Evolutionary conservation across 2,797 vertebrate genomes (phyloP).

Genomic region (Lutjanus argentimaculatus): DNA sequence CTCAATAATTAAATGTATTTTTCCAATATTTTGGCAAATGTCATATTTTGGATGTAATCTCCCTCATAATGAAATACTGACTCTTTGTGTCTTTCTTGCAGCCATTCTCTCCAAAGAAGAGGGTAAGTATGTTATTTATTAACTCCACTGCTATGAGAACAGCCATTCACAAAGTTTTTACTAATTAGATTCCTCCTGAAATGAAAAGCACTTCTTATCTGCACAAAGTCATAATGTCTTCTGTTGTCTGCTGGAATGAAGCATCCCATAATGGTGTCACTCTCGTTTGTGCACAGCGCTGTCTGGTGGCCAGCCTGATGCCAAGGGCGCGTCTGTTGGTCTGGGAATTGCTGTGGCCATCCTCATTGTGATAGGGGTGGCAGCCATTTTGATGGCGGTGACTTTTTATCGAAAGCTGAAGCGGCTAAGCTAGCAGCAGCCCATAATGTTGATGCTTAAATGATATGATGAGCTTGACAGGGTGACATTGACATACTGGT

Average conservation of each 20-base stretch:
- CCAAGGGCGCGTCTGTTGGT: constrained; percentile 66
- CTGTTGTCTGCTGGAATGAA: constrained; percentile 52
- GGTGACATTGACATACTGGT: constrained; percentile 62
- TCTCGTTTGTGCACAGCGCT: constrained; percentile 68
- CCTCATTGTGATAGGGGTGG: constrained; percentile 67
- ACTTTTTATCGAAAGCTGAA: constrained; percentile 70
- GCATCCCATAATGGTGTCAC: constrained; percentile 37
- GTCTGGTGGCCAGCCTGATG: constrained; percentile 54
- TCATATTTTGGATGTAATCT: constrained; percentile 15
- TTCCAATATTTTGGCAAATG: constrained; percentile 25
- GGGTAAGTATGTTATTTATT: constrained; percentile 60
- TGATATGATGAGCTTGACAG: constrained; percentile 55
- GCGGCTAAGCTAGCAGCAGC: constrained; percentile 56
- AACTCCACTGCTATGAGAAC: constrained; percentile 34
- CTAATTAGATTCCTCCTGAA: constrained; percentile 63
- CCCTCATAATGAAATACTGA: constrained; percentile 43
- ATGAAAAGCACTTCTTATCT: constrained; percentile 63
- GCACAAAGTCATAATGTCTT: constrained; percentile 49
- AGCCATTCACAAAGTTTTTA: constrained; percentile 44
- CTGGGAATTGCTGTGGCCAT: constrained; percentile 79
- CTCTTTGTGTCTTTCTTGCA: constrained; percentile 59
- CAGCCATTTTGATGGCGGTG: constrained; percentile 65
- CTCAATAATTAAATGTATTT: constrained; percentile 19
- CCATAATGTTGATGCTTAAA: constrained; percentile 32
- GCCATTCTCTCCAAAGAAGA: constrained; percentile 68